phyloP scores from a whole-genome alignment of 2,113 vertebrate genomes.

The Calyptommatus sinebrachiatus region DNA sequence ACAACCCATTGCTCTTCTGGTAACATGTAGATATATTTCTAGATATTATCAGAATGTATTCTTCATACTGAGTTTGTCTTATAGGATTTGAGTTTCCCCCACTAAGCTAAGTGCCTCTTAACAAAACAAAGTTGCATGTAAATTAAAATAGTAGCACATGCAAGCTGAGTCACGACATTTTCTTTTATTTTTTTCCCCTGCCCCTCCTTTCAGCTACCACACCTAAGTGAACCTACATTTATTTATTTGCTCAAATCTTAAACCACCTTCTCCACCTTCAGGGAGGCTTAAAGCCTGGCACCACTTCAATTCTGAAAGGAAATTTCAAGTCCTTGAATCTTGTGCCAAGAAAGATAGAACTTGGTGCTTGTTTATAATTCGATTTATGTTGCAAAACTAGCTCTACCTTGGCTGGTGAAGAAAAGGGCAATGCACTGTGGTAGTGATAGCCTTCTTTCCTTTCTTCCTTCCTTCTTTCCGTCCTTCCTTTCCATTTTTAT shows the following conservation, averaged over 20 bases:
- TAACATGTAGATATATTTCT: no score
- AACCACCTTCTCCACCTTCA: background rate
- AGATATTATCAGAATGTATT: no score
- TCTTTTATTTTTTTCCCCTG: background rate
- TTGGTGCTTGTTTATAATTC: background rate
- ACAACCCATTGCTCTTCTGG: no score
- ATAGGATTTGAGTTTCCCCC: no score
- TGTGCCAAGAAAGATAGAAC: background rate
- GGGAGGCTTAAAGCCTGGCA: background rate
- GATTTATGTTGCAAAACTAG: background rate
- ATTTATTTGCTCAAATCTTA: constrained; percentile 9
- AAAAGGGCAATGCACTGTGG: background rate
- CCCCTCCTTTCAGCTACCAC: background rate
- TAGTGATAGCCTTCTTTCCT: no score
- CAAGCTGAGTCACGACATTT: constrained; percentile 3
- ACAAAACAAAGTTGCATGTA: background rate
- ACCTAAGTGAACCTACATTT: background rate
- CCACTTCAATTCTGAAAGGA: background rate
- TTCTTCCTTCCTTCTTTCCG: no score
- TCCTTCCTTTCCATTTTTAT: no score
- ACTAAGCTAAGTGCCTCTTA: no score
- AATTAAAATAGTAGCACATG: background rate
- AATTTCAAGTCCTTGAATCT: background rate
- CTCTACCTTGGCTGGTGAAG: background rate
- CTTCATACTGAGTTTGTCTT: no score